These are phyloP conservation scores for Lydus trimaculatus DNA, from an alignment of 2,888 invertebrate genomes.

Conservation along the genomic window DNA sequence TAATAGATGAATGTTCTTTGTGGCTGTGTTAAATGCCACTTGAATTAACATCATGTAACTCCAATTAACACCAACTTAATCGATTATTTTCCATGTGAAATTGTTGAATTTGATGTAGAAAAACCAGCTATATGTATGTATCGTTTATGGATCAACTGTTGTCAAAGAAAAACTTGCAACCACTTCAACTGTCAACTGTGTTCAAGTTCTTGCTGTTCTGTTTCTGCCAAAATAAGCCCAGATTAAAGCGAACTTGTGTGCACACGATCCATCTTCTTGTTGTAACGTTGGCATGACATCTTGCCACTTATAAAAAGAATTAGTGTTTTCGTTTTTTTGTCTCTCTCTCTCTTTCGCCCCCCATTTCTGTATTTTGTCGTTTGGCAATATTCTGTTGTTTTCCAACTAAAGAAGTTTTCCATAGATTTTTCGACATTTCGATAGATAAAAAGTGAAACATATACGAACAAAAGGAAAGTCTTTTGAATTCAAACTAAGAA, in stretches of 20 bases:
- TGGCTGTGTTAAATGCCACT: background rate
- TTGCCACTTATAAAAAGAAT: constrained; percentile 29
- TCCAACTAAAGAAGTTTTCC: background rate
- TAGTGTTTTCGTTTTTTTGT: constrained; percentile 1
- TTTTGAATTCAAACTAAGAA: background rate
- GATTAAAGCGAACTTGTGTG: constrained; percentile 40
- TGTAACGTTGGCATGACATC: constrained; percentile 36
- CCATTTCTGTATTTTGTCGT: constrained; percentile 18
- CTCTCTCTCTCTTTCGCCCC: too few species aligned
- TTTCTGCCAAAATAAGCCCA: constrained; percentile 38
- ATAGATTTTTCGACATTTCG: background rate
- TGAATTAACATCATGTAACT: constrained; percentile 1
- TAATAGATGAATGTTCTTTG: constrained; percentile 6
- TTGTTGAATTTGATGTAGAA: background rate
- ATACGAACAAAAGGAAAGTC: background rate
- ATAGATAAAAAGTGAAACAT: background rate
- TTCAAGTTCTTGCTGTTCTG: constrained; percentile 34
- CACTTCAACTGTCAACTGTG: constrained; percentile 37
- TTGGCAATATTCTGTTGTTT: constrained; percentile 5
- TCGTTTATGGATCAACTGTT: constrained; percentile 34
- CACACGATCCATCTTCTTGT: constrained; percentile 36
- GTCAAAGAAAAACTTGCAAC: constrained; percentile 40
- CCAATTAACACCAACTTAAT: background rate
- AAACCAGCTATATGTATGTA: background rate
- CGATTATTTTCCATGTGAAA: background rate